Base-by-base conservation (phyloP, 2,888 invertebrate genomes). In the Loripinus fragilis region DNA sequence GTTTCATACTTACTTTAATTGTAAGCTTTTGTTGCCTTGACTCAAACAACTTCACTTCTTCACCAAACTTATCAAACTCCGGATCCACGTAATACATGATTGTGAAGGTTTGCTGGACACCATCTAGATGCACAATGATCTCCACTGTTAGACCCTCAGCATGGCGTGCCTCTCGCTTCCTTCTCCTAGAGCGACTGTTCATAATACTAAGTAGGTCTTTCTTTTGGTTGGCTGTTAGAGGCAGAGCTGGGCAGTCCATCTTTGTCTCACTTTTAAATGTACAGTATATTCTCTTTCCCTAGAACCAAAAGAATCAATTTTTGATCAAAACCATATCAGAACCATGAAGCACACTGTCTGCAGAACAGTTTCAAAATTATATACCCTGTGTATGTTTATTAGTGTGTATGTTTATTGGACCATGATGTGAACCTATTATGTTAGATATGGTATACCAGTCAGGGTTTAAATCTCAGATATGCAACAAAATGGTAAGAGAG, bases 31-130 rank as follows among this genome's bases (percentile, higher is more conserved):
- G 25, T 23, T 52, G 25, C 3, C 25, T 2, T 25, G 52, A 52
- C 15, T 52, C 52, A 52, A 52, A 52, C 52, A 52, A 28, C 25
- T 52, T 52, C n/a, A 52, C 52, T 23, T 52, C 52, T 25, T 52
- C 52, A 12, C 25, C 52, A 52, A 52, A 52, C 25, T 23, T 10
- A 5, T 28, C 7, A 15, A 52, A 52, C 25, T 12, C 25, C n/a
- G 52, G 52, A 52, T 52, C 52, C 3, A 23, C 25, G 52, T 23
- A 52, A n/a, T 52, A 52, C 7, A 15, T 20, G 12, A 52, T 10
- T 8, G 52, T 20, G 52, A 52, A 52, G 20, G 25, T 2, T 28
- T 52, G 3, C 25, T 52, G 2, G 5, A 25, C 23, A 52, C 52
- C 52, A 25, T 52, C 52, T 25, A 52, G 52, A 28, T 52, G 28